Evolutionary conservation across 2,888 invertebrate species (phyloP).

Genomic region (Peribatodes rhomboidaria): DNA sequence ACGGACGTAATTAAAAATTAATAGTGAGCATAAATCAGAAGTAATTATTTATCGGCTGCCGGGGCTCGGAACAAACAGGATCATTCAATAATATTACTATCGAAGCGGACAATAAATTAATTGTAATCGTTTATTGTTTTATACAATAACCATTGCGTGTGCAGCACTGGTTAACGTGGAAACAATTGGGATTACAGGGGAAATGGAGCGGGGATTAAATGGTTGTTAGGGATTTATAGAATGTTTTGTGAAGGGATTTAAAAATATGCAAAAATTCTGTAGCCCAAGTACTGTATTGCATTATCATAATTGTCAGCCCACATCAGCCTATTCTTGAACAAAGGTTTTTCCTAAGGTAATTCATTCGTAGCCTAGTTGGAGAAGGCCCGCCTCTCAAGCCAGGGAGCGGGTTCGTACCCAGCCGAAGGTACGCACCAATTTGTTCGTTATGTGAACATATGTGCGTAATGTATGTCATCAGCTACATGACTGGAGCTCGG

Average conservation of each 20-base stretch:
- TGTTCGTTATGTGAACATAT: no score
- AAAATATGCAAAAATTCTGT: not conserved
- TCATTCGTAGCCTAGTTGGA: no score
- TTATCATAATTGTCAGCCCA: not conserved
- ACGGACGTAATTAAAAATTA: slow-evolving; percentile 62
- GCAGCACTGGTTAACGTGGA: slow-evolving; percentile 10
- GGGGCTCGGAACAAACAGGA: slow-evolving; percentile 53
- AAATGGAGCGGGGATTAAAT: slow-evolving; percentile 21
- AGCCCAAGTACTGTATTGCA: not conserved
- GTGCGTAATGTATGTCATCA: no score
- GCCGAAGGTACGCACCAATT: no score
- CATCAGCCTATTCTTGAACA: not conserved
- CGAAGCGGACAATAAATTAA: slow-evolving; percentile 50
- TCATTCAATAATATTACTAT: slow-evolving; percentile 57
- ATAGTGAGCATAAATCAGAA: slow-evolving; percentile 63
- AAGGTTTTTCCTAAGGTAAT: no score
- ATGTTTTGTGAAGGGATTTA: not conserved
- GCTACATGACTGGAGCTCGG: no score
- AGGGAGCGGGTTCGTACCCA: no score
- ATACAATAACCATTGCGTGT: slow-evolving; percentile 37
- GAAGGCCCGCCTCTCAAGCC: no score
- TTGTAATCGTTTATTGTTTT: slow-evolving; percentile 47
- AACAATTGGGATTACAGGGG: slow-evolving; percentile 25
- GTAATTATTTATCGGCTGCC: slow-evolving; percentile 52
- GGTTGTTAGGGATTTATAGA: slow-evolving; percentile 19